Evolutionary conservation across 1,140 invertebrate genomes (phyloP), one percentile per base, ranked within the genome.

Genomic region (Orius insidiosus): DNA sequence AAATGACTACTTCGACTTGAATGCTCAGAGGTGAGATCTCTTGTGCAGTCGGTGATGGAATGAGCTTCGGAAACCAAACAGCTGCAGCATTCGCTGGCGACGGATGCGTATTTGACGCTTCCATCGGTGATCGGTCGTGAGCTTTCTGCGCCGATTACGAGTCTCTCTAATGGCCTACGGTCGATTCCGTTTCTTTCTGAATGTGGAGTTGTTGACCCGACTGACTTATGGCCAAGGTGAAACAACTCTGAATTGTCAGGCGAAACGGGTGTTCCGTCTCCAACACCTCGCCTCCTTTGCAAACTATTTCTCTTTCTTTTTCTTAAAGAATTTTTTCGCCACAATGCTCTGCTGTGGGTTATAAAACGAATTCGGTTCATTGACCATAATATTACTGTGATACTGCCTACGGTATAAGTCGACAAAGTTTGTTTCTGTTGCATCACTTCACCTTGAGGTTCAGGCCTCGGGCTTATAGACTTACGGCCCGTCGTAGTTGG

Each of bases 261-360:
- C 75, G 71, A 9, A 70, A 43, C n/a, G 24, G 13, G 45, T 19
- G 64, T 74, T 38, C 71, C 69, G 31, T 72, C 72, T 35, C 75
- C 71, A 49, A 71, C 75, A 14, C 72, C 70, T 35, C 72, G 67
- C 36, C 78, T 69, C 33, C 74, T 60, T 51, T 78, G 76, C 16
- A 85, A 63, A 59, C 82, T 84, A 59, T 79, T 85, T 45, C 75
- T 69, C 56, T 79, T 78, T 55, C 67, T 49, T 35, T 53, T 46
- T 88, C 50, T 85, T 83, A 60, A 92, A 92, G 61, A 90, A 92
- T 55, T 86, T 88, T 50, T 85, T 73, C 0, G 88, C 87, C 1
- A 89, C 84, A 10, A 85, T 86, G 59, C 85, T 90, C 60, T 94
- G 88, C 57, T 85, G 81, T 0, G 86, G 84, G 67, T 94, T 90